Percentiles rank a stretch among this genome's conserved stretches.
phyloP scores from a whole-genome alignment of 2,888 invertebrate genomes.

The Eilema griseolum region DNA sequence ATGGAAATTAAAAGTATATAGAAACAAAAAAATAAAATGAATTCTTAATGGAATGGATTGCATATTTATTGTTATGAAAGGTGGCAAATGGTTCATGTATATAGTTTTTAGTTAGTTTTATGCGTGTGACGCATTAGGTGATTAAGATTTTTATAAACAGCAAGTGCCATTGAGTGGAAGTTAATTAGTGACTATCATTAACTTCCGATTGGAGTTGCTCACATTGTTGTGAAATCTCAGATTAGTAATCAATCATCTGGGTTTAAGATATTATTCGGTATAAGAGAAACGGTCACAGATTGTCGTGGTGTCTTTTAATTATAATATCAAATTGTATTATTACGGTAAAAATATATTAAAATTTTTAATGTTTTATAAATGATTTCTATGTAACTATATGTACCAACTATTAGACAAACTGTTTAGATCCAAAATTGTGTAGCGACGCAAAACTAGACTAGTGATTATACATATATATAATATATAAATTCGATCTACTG shows the following conservation, averaged over 20 bases:
- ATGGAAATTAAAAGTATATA: slow-evolving; percentile 45
- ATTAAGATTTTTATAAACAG: slow-evolving; percentile 67
- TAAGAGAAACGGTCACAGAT: slow-evolving; percentile 49
- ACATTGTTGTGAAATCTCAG: slow-evolving; percentile 65
- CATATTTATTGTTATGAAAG: slow-evolving; percentile 57
- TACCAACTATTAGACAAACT: not conserved
- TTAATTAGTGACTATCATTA: slow-evolving; percentile 63
- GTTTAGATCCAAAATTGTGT: not conserved
- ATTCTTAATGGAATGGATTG: slow-evolving; percentile 67
- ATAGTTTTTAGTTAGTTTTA: slow-evolving; percentile 63
- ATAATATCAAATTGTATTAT: slow-evolving; percentile 50
- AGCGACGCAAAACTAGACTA: not conserved
- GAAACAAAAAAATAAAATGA: slow-evolving; percentile 47
- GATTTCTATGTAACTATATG: slow-evolving; percentile 1
- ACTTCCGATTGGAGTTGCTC: slow-evolving; percentile 67
- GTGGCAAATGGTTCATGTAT: slow-evolving; percentile 70
- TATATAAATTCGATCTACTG: too few species aligned
- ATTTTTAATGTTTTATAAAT: not conserved
- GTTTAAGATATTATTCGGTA: slow-evolving; percentile 45
- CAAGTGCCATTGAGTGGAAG: slow-evolving; percentile 75
- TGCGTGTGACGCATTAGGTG: slow-evolving; percentile 75
- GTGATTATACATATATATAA: too few species aligned
- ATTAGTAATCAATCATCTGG: slow-evolving; percentile 49
- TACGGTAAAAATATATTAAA: slow-evolving; percentile 38
- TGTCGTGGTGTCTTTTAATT: slow-evolving; percentile 34